These are phyloP conservation scores for Porites australiensis DNA, from an alignment of 64 coral and sea anemone species.

Conservation along the genomic window DNA sequence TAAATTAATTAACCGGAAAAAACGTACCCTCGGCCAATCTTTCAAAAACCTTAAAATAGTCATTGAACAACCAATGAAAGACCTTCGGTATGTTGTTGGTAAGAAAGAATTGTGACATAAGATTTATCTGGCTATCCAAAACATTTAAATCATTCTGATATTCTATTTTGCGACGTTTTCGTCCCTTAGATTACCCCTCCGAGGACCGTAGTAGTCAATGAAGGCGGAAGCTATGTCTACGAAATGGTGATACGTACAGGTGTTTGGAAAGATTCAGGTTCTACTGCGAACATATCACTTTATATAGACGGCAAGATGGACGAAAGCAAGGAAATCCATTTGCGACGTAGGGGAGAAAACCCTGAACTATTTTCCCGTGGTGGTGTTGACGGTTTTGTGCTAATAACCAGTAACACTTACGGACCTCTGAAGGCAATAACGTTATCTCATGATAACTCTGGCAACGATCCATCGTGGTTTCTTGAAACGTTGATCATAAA, in stretches of 20 bases:
- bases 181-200: constrained; percentile 16
- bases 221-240: constrained; percentile 2
- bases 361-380: constrained; percentile 2
- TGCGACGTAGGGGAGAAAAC: neutral
- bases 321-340: neutral
- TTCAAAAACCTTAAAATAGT: too few species aligned
- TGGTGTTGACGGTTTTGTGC: constrained; percentile 9
- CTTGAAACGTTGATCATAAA: constrained; percentile 9
- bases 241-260: constrained; percentile 19
- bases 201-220: neutral
- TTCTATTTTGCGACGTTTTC: neutral
- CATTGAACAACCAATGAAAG: too few species aligned
- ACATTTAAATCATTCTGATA: neutral
- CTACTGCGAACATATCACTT: constrained; percentile 42
- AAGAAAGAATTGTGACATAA: too few species aligned
- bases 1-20: too few species aligned
- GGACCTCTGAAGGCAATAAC: neutral
- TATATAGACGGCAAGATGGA: neutral
- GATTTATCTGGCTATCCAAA: too few species aligned
- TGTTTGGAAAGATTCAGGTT: constrained; percentile 42
- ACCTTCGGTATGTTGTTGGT: too few species aligned
- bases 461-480: constrained; percentile 38
- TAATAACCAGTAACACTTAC: neutral
- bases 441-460: constrained; percentile 53
- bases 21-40: too few species aligned